Evolutionary conservation across 2,888 invertebrate genomes (phyloP), one percentile per base, ranked within the genome.

Genomic region (Zygaena filipendulae): DNA sequence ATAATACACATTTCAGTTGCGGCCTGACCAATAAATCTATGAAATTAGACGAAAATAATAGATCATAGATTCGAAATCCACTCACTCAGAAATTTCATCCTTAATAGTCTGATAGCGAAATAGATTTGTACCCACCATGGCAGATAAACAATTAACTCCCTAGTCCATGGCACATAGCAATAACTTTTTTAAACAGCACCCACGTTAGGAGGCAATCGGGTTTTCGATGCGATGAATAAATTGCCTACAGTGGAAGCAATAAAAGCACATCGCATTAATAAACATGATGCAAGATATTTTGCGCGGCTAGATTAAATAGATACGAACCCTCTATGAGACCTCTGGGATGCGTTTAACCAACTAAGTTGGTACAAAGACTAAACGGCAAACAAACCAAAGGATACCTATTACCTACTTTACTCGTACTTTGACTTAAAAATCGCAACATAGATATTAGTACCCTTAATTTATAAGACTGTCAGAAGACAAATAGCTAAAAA

Each of bases 231-330:
- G 52, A 59, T 62, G 63, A 66, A 69, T 69, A 68, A 68, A 67
- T 66, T 64, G 57, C 45, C 44, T 42, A 52, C 47, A 54, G 52
- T 47, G 47, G 41, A 41, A 52, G 55, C 56, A 61, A 60, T 63
- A 67, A 62, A 62, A 59, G 47, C 44, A 53, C 49, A 45, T 45
- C 49, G 49, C 67, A 70, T 71, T 66, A 70, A 71, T 69, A 66
- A 49, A 68, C 64, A 70, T 63, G 59, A 59, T 58, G 53, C 45
- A 64, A 56, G 49, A 61, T 69, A 69, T 71, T 68, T 71, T 59
- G 60, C 57, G 45, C 52, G 46, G 47, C 54, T 40, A 60, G 60
- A 74, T 74, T 71, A 71, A 68, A 67, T 58, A 57, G 49, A 46
- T 57, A 53, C 16, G 16, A 16, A 16, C 54, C 37, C 47, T 55